Evolutionary conservation across 2,797 vertebrate genomes (phyloP).

Genomic region (Pitangus sulphuratus): DNA sequence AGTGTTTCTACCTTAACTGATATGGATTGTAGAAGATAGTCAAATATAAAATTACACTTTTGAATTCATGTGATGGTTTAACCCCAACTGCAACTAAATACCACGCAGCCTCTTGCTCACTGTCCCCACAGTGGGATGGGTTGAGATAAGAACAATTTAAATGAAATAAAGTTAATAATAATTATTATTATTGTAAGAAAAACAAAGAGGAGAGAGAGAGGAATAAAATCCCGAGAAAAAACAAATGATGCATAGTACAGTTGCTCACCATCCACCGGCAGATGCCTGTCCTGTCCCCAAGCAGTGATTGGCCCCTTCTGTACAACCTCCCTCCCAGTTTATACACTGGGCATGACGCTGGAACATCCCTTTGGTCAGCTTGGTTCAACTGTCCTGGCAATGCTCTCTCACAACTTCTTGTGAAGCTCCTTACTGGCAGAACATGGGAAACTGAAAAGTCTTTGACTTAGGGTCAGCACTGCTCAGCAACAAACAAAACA

Average conservation of each 20-base stretch:
- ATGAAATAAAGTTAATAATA: neutral
- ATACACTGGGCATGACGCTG: neutral
- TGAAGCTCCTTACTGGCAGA: neutral
- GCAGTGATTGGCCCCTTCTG: neutral
- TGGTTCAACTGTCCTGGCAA: neutral
- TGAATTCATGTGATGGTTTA: neutral
- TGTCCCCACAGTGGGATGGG: neutral
- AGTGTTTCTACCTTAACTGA: neutral
- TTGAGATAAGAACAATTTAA: neutral
- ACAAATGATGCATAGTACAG: neutral
- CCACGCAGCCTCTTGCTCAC: accelerated
- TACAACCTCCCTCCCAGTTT: neutral
- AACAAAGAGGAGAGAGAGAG: neutral
- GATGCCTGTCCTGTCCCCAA: too few relatives aligned
- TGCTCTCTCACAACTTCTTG: neutral
- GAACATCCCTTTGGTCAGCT: neutral
- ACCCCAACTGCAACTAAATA: neutral
- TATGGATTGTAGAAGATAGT: neutral
- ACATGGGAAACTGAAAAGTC: neutral
- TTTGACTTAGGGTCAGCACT: neutral
- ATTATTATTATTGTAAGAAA: neutral
- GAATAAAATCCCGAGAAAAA: neutral
- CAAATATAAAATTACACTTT: neutral
- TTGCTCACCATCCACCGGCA: neutral
- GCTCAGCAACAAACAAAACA: neutral